phyloP scores from a whole-genome alignment of 2,888 invertebrate species.

The Cantharis rufa region DNA sequence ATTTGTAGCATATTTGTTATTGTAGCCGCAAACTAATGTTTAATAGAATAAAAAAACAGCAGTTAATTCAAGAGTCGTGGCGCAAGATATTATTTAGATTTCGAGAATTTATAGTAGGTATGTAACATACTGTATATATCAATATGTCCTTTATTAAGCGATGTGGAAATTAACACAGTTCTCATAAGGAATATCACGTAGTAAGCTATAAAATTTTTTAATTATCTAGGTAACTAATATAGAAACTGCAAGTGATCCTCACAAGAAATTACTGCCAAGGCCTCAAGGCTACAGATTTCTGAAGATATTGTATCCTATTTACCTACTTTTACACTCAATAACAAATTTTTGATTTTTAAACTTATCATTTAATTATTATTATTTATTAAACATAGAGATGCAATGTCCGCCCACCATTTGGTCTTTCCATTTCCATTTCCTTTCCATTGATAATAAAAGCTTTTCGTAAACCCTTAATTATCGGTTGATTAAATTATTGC shows the following conservation, averaged over 20 bases:
- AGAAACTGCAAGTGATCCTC: background rate
- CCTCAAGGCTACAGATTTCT: background rate
- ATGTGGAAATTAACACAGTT: background rate
- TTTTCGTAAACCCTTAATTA: background rate
- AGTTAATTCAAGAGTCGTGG: background rate
- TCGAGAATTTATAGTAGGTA: background rate
- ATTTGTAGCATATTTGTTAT: too few species aligned
- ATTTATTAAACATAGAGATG: too few species aligned
- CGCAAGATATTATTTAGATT: background rate
- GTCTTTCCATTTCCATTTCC: background rate
- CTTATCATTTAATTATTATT: too few species aligned
- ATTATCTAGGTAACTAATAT: background rate
- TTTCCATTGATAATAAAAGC: background rate
- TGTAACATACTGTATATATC: background rate
- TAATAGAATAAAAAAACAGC: background rate
- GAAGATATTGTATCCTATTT: background rate
- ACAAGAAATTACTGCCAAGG: background rate
- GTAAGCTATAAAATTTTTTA: background rate
- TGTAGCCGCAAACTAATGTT: too few species aligned
- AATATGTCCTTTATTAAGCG: background rate
- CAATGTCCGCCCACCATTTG: background rate
- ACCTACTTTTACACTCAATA: background rate
- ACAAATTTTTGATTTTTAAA: background rate
- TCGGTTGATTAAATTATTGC: background rate
- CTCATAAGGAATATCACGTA: background rate